Percentiles rank a stretch among this genome's conserved stretches.
Conservation (phyloP, 2,113 vertebrate species). For the Pleuronectes platessa region DNA sequence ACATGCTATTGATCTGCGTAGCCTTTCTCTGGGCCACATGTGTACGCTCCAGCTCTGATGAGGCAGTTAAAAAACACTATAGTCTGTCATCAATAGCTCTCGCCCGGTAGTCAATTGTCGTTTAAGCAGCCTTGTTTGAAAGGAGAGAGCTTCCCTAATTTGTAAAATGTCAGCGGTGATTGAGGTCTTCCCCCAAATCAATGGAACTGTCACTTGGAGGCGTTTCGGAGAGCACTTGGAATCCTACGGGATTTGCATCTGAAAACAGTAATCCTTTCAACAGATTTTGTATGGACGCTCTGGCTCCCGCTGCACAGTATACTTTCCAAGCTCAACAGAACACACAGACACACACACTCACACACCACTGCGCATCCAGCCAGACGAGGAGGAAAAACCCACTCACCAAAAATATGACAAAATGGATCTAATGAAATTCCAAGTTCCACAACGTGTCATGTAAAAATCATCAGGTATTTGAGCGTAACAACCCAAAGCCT, state of each 20-base stretch:
- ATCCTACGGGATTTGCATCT: slow-evolving; percentile 67
- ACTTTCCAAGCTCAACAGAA: slow-evolving; percentile 57
- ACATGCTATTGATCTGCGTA: slow-evolving; percentile 53
- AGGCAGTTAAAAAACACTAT: slow-evolving; percentile 61
- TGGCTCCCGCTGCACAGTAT: slow-evolving; percentile 31
- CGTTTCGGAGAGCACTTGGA: slow-evolving; percentile 50
- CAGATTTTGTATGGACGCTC: slow-evolving; percentile 62
- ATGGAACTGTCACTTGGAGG: slow-evolving; percentile 51
- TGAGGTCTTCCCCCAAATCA: slow-evolving; percentile 66
- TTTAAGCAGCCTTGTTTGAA: slow-evolving; percentile 62
- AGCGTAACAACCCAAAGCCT: slow-evolving; percentile 46
- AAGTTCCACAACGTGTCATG: slow-evolving; percentile 46
- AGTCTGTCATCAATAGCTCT: slow-evolving; percentile 44
- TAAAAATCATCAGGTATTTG: slow-evolving; percentile 70
- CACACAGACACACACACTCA: slow-evolving; percentile 39
- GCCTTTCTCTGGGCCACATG: slow-evolving; percentile 35
- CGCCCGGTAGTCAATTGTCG: slow-evolving; percentile 50
- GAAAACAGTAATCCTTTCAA: slow-evolving; percentile 68
- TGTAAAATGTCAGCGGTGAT: slow-evolving; percentile 67
- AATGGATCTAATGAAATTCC: slow-evolving; percentile 62
- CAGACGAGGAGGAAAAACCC: neutral
- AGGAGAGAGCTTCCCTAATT: slow-evolving; percentile 57
- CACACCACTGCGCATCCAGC: slow-evolving; percentile 34
- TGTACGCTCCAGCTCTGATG: slow-evolving; percentile 40
- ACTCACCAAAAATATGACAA: slow-evolving; percentile 29